Evolutionary conservation across 2,888 invertebrate genomes (phyloP).

Genomic region (Meghimatium bilineatum): DNA sequence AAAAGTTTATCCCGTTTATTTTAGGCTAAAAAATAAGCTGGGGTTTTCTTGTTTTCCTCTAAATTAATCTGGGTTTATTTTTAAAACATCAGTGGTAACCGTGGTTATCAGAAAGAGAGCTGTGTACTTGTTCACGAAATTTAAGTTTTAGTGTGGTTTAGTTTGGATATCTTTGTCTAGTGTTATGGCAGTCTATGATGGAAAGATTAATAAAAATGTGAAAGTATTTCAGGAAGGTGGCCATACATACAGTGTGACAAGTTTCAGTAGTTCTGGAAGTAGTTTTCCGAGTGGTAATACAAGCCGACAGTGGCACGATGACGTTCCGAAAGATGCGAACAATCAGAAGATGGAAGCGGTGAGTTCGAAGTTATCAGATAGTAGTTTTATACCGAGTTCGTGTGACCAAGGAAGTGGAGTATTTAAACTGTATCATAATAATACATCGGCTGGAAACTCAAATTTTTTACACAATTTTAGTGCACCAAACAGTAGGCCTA

Average conservation of each 20-base stretch:
- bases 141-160: conserved; percentile 18
- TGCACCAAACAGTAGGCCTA: conserved; percentile 48
- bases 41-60: too few relatives aligned
- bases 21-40: too few relatives aligned
- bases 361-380: conserved; percentile 39
- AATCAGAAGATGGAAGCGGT: conserved; percentile 2
- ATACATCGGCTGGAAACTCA: conserved; percentile 50
- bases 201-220: conserved; percentile 36
- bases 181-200: conserved; percentile 40
- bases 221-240: conserved; percentile 33
- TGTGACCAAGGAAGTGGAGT: conserved; percentile 49
- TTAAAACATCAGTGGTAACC: background rate
- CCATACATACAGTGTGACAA: conserved; percentile 27
- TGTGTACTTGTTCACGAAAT: conserved; percentile 47
- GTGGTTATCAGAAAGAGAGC: background rate
- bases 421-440: conserved; percentile 52
- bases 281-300: background rate
- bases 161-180: conserved; percentile 7
- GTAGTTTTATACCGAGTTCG: conserved; percentile 15
- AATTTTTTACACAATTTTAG: conserved; percentile 50
- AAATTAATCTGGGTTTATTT: too few relatives aligned
- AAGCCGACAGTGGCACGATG: background rate
- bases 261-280: conserved; percentile 33
- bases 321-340: background rate
- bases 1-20: too few relatives aligned